These are phyloP conservation scores for Microctenopoma steveboyesi DNA, from an alignment of 2,797 vertebrate genomes.

Conservation along the genomic window DNA sequence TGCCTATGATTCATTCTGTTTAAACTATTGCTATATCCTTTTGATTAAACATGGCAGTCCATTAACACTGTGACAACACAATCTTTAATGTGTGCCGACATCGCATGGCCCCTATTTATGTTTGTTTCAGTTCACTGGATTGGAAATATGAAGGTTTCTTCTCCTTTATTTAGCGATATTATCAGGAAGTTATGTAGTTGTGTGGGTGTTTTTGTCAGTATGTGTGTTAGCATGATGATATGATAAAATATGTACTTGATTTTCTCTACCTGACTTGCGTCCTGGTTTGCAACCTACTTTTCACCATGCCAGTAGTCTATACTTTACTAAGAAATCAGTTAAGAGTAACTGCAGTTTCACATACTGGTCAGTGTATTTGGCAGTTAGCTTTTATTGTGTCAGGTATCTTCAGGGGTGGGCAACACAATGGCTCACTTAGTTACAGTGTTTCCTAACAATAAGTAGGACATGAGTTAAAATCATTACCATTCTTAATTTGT, in stretches of 20 bases:
- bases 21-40: not conserved
- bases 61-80: not conserved
- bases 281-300: not conserved
- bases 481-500: no score
- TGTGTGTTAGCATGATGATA: not conserved
- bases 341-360: not conserved
- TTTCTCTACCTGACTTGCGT: not conserved
- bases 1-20: not conserved
- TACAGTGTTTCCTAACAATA: no score
- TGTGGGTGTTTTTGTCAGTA: not conserved
- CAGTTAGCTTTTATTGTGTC: not conserved
- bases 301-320: not conserved
- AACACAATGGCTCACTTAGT: not conserved
- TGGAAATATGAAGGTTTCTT: not conserved
- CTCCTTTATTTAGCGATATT: not conserved
- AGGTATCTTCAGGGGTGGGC: not conserved
- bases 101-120: not conserved
- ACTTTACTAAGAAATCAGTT: not conserved
- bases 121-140: not conserved
- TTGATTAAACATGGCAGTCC: no score
- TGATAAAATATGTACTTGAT: not conserved
- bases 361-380: not conserved
- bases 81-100: conserved; percentile 4
- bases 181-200: conserved; percentile 11
- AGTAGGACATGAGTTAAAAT: not conserved